phyloP scores from a whole-genome alignment of 2,797 vertebrate species.

The Triplophysa yarkandensis region DNA sequence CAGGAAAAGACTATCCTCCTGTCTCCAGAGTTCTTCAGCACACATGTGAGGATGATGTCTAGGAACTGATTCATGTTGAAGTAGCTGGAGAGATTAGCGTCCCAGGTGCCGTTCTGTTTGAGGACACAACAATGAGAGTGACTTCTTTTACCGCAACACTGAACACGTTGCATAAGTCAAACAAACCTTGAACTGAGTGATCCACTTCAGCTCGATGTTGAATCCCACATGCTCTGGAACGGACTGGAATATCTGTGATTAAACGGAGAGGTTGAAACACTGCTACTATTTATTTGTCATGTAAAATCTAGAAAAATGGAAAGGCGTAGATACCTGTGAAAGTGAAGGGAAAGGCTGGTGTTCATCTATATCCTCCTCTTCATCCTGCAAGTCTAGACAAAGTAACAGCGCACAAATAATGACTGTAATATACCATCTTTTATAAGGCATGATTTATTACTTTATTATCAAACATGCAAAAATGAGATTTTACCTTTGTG shows the following conservation, averaged over 20 bases:
- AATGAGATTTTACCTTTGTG: conserved; percentile 79
- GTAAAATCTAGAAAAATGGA: neutral
- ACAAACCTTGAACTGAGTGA: conserved; percentile 88
- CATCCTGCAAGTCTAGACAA: conserved; percentile 78
- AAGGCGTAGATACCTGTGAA: conserved; percentile 80
- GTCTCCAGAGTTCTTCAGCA: conserved; percentile 84
- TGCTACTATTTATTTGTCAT: neutral
- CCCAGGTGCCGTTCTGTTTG: conserved; percentile 90
- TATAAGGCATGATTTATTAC: neutral
- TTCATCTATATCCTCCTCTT: conserved; percentile 88
- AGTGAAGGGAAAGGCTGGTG: conserved; percentile 96
- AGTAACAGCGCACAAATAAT: neutral
- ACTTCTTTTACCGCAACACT: neutral
- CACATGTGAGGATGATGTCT: conserved; percentile 89
- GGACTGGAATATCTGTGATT: conserved; percentile 85
- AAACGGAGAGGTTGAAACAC: neutral
- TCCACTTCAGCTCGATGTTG: conserved; percentile 99
- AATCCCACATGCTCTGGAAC: conserved; percentile 91
- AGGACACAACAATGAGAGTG: neutral
- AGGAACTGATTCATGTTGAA: conserved; percentile 96
- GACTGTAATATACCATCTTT: neutral
- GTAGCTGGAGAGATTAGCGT: conserved; percentile 89
- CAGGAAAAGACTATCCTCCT: conserved; percentile 94
- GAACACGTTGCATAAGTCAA: neutral
- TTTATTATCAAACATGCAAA: neutral